phyloP scores from a whole-genome alignment of 2,888 invertebrate genomes.

The Sceliomorpha sp. region DNA sequence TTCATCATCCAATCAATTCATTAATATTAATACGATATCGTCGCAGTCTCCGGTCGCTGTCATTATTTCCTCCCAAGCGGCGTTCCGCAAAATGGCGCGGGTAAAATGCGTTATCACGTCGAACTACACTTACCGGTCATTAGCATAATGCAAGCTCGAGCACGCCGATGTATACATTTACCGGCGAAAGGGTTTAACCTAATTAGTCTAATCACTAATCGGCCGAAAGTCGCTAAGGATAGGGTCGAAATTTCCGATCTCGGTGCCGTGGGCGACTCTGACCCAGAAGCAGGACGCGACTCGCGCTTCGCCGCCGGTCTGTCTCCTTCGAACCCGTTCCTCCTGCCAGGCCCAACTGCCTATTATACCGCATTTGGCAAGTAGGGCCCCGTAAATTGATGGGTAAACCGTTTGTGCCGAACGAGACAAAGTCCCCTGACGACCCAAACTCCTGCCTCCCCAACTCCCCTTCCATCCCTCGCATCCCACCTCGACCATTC shows the following conservation, averaged over 20 bases:
- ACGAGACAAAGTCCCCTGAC: conserved; percentile 3
- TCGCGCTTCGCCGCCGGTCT: no score
- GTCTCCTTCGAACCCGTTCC: no score
- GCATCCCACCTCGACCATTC: no score
- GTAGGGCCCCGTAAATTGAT: conserved; percentile 10
- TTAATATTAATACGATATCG: conserved; percentile 51
- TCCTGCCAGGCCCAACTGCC: neutral
- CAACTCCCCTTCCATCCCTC: no score
- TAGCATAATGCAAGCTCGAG: conserved; percentile 45
- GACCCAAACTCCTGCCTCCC: no score
- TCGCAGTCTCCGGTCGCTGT: conserved; percentile 26
- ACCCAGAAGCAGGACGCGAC: no score
- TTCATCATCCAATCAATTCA: conserved; percentile 57
- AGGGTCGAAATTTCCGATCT: no score
- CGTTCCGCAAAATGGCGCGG: conserved; percentile 35
- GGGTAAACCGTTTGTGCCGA: conserved; percentile 3
- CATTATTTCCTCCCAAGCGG: conserved; percentile 44
- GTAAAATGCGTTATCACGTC: conserved; percentile 25
- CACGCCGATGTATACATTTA: conserved; percentile 27
- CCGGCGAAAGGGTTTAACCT: conserved; percentile 37
- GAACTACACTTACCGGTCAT: conserved; percentile 47
- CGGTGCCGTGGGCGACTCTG: no score
- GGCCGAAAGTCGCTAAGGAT: conserved; percentile 2
- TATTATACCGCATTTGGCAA: conserved; percentile 15
- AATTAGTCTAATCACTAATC: conserved; percentile 56